These are phyloP conservation scores for Bradysia coprophila DNA, from an alignment of 1,140 invertebrate genomes.

Conservation along the genomic window DNA sequence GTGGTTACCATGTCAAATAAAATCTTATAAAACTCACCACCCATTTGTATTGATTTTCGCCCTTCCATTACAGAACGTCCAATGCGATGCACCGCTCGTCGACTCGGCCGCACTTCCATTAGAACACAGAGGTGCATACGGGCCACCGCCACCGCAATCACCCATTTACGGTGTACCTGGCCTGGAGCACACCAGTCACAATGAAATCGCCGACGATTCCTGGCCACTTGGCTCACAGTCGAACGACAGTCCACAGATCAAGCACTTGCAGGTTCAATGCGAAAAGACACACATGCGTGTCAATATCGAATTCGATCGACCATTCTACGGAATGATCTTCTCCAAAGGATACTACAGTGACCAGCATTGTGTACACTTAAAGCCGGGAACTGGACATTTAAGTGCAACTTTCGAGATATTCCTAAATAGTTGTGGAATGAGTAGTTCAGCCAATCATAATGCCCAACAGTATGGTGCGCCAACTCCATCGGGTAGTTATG, in stretches of 20 bases:
- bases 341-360: conserved; percentile 85
- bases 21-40: too few relatives aligned
- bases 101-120: conserved; percentile 60
- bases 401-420: conserved; percentile 85
- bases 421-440: conserved; percentile 79
- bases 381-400: conserved; percentile 71
- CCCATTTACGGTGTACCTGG: conserved; percentile 32
- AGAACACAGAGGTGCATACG: conserved; percentile 56
- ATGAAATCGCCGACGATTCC: conserved; percentile 31
- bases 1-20: too few relatives aligned
- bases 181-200: conserved; percentile 7
- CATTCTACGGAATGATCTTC: conserved; percentile 93
- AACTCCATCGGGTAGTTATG: conserved; percentile 76
- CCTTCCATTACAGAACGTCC: conserved; percentile 41
- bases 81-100: conserved; percentile 48
- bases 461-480: conserved; percentile 59
- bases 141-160: conserved; percentile 38
- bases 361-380: conserved; percentile 75
- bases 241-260: conserved; percentile 73
- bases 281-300: conserved; percentile 91
- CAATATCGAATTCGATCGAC: conserved; percentile 84
- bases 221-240: conserved; percentile 60
- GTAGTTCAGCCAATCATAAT: conserved; percentile 68
- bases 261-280: conserved; percentile 82
- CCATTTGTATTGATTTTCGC: too few relatives aligned